These are phyloP conservation scores for Notarius lentiginosus DNA, from an alignment of 2,113 vertebrate genomes.

Conservation along the genomic window DNA sequence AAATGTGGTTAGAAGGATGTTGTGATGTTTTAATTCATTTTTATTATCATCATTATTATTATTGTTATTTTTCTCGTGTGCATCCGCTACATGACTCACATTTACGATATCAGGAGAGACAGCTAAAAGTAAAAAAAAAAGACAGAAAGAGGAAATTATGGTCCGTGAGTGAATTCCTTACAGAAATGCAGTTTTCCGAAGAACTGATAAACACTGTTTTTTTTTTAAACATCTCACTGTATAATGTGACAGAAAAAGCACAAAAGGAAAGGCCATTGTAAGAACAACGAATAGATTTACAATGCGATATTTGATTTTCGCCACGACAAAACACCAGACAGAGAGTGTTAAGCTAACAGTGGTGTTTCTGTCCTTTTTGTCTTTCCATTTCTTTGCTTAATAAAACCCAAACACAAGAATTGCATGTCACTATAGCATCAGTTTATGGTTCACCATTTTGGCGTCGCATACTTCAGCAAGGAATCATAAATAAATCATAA, in stretches of 20 bases:
- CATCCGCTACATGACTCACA: constrained; percentile 89
- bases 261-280: constrained; percentile 77
- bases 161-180: constrained; percentile 79
- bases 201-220: constrained; percentile 72
- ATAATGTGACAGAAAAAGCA: constrained; percentile 84
- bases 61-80: constrained; percentile 80
- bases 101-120: constrained; percentile 90
- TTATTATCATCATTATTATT: constrained; percentile 56
- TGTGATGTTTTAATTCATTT: constrained; percentile 69
- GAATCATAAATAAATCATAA: constrained; percentile 60
- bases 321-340: constrained; percentile 87
- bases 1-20: constrained; percentile 70
- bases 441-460: constrained; percentile 92
- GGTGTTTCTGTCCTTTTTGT: constrained; percentile 69
- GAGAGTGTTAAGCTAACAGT: constrained; percentile 84
- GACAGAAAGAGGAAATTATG: constrained; percentile 66
- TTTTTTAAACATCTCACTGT: constrained; percentile 86
- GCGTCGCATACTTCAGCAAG: constrained; percentile 89
- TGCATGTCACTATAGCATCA: constrained; percentile 93
- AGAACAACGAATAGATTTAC: constrained; percentile 76
- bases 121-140: constrained; percentile 69
- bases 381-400: constrained; percentile 74
- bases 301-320: constrained; percentile 83
- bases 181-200: constrained; percentile 52
- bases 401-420: constrained; percentile 80